Base-by-base conservation (phyloP, 2,888 invertebrate genomes). In the Amaurobius ferox region DNA sequence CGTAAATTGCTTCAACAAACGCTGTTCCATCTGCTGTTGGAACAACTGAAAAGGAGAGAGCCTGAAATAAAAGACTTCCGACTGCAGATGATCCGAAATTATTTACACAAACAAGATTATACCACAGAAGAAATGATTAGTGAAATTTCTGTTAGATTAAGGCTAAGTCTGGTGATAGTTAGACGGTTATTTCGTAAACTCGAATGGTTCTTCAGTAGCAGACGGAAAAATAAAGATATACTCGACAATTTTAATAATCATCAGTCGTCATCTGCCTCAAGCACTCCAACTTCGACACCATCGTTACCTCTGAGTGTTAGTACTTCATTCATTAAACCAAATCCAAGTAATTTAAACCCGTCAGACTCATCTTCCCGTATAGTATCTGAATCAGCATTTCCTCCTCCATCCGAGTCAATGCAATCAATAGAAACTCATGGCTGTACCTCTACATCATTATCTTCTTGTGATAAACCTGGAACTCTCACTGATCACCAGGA, bases 151-250 rank as follows among this genome's bases (percentile, higher is more conserved):
- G 95, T 95, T 80, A 98, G 98, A 91, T 97, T 98, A 88, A 98
- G 98, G 89, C 94, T 99, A 70, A 98, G 99, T 23, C 97, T 98
- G 88, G 99, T 99, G 87, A 99, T 99, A 89, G 97, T 99, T 90
- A 99, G 99, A 92, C 99, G 99, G 92, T 99, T 99, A 99, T 99
- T 99, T 93, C 94, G 99, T 89, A 99, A 99, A n/a, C n/a, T n/a
- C 90, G 99, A 99, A 0, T 93, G 99, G 70, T 99, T 99, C n/a
- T n/a, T n/a, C 92, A 99, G 97, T 92, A 99, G 99, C 92, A 94
- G 99, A 62, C 99, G 99, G 91, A 94, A 99, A 74, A 99, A 99
- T 92, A 99, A 99, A 92, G 99, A 99, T 91, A 99, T 98, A 29
- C 99, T 99, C 0, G 99, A 99, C 92, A 99, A 99, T 92, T 99